Conservation (phyloP, 2,797 vertebrate genomes). For the Taeniopygia guttata region DNA sequence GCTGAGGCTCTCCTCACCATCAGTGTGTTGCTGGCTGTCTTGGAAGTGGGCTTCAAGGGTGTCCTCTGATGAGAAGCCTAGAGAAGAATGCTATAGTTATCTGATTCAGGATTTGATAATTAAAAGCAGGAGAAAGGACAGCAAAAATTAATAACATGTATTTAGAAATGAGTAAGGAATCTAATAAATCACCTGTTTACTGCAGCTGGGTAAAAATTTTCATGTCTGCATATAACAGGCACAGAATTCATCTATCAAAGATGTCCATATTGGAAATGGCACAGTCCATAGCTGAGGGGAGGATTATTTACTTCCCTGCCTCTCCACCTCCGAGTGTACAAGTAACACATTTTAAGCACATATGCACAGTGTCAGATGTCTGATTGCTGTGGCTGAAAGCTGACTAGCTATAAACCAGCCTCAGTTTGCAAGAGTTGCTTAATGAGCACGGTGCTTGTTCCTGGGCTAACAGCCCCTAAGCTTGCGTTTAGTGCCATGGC, state of each 20-base stretch:
- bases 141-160: background rate
- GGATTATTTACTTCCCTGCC: background rate
- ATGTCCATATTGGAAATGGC: background rate
- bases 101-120: background rate
- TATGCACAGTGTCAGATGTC: background rate
- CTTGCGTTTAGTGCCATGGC: accelerated
- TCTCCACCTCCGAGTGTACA: background rate
- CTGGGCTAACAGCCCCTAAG: background rate
- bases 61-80: background rate
- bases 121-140: background rate
- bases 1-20: background rate
- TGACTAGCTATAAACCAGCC: background rate
- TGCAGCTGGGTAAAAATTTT: background rate
- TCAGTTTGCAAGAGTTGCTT: background rate
- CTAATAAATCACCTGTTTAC: background rate
- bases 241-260: background rate
- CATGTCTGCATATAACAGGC: background rate
- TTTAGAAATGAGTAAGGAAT: background rate
- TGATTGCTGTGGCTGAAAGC: background rate
- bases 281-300: background rate
- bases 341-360: background rate
- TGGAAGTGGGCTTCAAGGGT: background rate
- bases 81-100: background rate
- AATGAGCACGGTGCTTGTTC: background rate
- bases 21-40: background rate